Conservation (phyloP, 1,140 invertebrate species). For the Ceratina calcarata region DNA sequence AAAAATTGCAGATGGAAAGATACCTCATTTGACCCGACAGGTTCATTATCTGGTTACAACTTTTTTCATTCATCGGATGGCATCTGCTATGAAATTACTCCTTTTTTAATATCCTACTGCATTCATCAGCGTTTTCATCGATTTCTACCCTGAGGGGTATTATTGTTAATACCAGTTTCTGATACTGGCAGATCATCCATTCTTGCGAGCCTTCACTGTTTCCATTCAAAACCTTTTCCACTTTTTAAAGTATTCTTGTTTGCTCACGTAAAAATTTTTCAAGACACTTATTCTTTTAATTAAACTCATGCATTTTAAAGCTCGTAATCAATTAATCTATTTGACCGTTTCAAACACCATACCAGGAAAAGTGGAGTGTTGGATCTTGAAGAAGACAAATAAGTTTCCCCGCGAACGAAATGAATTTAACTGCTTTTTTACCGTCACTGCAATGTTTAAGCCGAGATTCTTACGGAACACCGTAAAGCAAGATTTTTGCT, state of each 20-base stretch:
- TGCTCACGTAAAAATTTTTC: too few species aligned
- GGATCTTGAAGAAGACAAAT: too few species aligned
- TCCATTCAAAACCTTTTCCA: neutral
- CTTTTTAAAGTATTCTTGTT: too few species aligned
- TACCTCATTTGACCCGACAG: neutral
- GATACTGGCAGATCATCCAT: neutral
- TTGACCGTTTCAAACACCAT: too few species aligned
- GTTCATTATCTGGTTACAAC: neutral
- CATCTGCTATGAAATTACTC: neutral
- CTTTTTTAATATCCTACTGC: neutral
- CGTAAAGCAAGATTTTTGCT: conserved; percentile 10
- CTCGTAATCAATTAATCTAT: too few species aligned
- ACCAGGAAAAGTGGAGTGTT: too few species aligned
- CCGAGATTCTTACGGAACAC: neutral
- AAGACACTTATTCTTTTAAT: too few species aligned
- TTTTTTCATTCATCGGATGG: conserved; percentile 21
- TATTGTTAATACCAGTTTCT: neutral
- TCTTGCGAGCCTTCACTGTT: neutral
- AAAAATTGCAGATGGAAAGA: neutral
- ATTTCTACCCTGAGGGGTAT: neutral
- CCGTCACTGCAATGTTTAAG: too few species aligned
- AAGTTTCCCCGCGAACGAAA: neutral
- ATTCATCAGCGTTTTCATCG: conserved; percentile 7
- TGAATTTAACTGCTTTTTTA: neutral
- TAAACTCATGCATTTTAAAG: too few species aligned